A percentile compares a stretch with the other conserved stretches of the same genome.
phyloP scores from a whole-genome alignment of 2,797 vertebrate species.

The Intellagama lesueurii region DNA sequence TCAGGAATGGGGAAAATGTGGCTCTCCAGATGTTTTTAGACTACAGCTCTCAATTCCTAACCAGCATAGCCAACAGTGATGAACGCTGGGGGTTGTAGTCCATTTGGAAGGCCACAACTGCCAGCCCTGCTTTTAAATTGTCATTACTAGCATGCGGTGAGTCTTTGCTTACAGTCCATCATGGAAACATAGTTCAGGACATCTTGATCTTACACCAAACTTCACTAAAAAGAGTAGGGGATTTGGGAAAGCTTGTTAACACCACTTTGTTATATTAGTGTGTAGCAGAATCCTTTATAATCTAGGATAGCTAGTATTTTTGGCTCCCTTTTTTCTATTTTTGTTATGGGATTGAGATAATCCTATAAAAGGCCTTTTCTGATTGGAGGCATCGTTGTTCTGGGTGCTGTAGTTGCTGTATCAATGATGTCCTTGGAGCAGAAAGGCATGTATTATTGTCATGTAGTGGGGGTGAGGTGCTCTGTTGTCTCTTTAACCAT shows the following conservation, averaged over 20 bases:
- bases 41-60: no score
- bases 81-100: no score
- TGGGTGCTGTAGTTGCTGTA: neutral
- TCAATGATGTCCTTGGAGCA: neutral
- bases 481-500: neutral
- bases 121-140: no score
- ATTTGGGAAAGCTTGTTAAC: neutral
- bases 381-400: slow-evolving; percentile 3
- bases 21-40: no score
- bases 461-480: no score
- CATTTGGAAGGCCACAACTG: no score
- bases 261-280: neutral
- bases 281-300: neutral
- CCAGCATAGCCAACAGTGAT: no score
- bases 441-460: neutral
- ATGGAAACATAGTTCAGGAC: neutral
- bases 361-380: slow-evolving; percentile 31
- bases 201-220: neutral
- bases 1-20: neutral
- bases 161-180: neutral
- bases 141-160: neutral
- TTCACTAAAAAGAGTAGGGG: no score
- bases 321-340: slow-evolving; percentile 23
- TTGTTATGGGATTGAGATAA: slow-evolving; percentile 31
- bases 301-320: slow-evolving; percentile 1